Evolutionary conservation across 1,140 invertebrate species (phyloP), one percentile per base, ranked within the genome.

Genomic region (Drosophila elegans): DNA sequence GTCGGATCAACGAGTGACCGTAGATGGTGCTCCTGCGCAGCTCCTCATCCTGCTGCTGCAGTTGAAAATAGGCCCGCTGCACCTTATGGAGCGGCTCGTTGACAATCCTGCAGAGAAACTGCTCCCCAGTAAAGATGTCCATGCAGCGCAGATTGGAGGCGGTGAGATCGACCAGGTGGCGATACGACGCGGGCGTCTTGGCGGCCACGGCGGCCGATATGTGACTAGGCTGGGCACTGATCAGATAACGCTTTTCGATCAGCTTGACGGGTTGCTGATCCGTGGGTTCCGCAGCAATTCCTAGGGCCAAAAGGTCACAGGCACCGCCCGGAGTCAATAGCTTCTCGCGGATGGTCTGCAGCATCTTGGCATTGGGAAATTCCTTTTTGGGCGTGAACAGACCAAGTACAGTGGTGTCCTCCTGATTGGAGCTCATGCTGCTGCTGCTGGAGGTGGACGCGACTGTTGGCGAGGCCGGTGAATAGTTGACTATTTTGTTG

Each of bases 131-230:
- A 27, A 74, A 91, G 10, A 92, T 63, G 56, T 92, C 90, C 21
- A 89, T 73, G 56, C 91, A 92, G 11, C 80, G 74, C 39, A 92
- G 79, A 39, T 91, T 91, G 12, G 90, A 90, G 11, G 84, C 75
- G 5, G 79, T 91, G 46, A 91, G 63, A 74, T 91, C 91, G 63
- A 91, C 80, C 11, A 92, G 75, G 51, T 92, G 91, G 66, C 91
- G 88, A 59, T 91, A 92, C 3, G 90, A 91, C 83, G 77, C 78
- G 51, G 86, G 90, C 13, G 86, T 91, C 69, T 91, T 90, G 48
- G 83, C 90, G 32, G 83, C 83, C 51, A 78, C 74, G 29, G 71
- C 76, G 41, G 85, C 79, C 54, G 85, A 77, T 38, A 91, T 90
- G 49, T 90, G 78, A 73, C 79, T 89, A 62, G 86, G 78, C 61